Conservation (phyloP, 2,888 invertebrate species). For the Spilosoma lubricipeda region DNA sequence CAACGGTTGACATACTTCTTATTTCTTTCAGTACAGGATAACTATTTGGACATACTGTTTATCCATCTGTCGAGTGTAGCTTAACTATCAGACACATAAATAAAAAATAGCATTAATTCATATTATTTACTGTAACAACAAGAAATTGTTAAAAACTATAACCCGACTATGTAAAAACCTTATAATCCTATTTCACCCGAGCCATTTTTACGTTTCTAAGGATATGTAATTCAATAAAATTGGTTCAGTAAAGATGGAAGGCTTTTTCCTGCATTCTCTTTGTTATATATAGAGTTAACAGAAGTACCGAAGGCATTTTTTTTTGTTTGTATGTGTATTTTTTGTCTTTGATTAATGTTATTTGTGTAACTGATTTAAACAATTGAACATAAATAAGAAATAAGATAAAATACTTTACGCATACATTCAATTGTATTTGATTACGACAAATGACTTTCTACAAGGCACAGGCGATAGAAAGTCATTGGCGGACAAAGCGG, state of each 20-base stretch:
- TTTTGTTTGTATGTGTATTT: no score
- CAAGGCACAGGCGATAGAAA: no score
- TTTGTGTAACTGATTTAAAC: no score
- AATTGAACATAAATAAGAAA: no score
- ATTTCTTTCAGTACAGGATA: slow-evolving; percentile 46
- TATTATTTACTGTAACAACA: neutral
- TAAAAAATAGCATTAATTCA: neutral
- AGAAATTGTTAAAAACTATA: no score
- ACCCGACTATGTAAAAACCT: neutral
- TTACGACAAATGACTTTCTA: no score
- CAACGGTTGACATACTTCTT: slow-evolving; percentile 47
- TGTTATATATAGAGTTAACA: neutral
- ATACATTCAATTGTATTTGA: neutral
- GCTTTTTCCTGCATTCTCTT: neutral
- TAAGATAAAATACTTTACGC: no score
- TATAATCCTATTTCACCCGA: no score
- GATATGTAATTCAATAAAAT: no score
- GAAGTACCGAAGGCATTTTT: neutral
- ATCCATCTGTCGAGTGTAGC: neutral
- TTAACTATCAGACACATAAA: neutral
- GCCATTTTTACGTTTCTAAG: no score
- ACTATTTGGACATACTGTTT: slow-evolving; percentile 14
- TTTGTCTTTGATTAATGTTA: no score
- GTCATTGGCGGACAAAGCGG: no score
- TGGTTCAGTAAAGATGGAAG: neutral